These are phyloP conservation scores for Eonycteris spelaea DNA, from an alignment of 2,113 vertebrate genomes.

Conservation along the genomic window DNA sequence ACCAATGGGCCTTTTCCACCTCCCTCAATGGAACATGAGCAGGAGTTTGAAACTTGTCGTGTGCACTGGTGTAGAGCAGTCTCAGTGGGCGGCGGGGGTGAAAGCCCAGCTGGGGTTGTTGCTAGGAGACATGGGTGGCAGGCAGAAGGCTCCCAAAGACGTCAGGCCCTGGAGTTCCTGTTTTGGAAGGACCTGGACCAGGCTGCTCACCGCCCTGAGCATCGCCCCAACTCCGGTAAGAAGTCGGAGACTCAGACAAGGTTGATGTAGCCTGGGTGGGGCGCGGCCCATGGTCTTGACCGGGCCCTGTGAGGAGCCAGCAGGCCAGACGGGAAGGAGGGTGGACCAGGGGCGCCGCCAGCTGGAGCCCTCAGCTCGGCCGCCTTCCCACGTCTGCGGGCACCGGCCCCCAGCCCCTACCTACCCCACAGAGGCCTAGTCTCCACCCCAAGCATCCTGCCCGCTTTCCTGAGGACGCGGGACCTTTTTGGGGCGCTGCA, in stretches of 20 bases:
- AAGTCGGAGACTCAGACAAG: background rate
- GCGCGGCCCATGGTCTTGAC: background rate
- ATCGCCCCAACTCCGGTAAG: background rate
- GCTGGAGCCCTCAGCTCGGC: background rate
- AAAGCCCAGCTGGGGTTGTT: background rate
- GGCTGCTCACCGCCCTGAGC: no score
- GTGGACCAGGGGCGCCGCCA: background rate
- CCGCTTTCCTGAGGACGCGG: background rate
- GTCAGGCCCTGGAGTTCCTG: background rate
- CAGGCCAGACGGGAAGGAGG: background rate
- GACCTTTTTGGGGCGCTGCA: background rate
- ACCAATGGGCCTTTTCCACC: background rate
- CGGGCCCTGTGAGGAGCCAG: accelerated
- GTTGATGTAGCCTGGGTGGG: background rate
- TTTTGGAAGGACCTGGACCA: background rate
- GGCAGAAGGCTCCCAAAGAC: background rate
- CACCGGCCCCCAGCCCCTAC: background rate
- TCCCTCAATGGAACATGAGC: background rate
- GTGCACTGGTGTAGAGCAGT: background rate
- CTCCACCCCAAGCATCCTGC: background rate
- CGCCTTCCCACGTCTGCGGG: background rate
- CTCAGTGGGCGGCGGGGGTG: background rate
- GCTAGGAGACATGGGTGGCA: background rate
- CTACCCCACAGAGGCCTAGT: background rate
- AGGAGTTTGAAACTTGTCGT: background rate